A percentile compares a stretch with the other conserved stretches of the same genome.
Conservation (phyloP, 2,113 vertebrate genomes). For the Heloderma charlesbogerti region DNA sequence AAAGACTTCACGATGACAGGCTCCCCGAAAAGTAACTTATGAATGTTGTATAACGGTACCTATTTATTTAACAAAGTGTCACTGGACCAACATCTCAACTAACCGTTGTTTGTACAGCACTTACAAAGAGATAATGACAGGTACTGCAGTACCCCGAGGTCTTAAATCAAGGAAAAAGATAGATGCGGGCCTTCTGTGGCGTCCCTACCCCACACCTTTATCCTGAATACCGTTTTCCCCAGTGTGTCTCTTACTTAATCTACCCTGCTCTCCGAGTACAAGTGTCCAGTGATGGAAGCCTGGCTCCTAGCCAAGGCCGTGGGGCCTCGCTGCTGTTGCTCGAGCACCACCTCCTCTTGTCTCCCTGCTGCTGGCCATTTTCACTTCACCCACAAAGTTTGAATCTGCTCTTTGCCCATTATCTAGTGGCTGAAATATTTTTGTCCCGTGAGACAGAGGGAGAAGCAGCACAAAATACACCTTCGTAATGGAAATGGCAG, state of each 20-base stretch:
- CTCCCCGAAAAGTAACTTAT: constrained; percentile 34
- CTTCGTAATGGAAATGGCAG: too few relatives aligned
- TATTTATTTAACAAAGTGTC: constrained; percentile 76
- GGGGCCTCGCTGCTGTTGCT: neutral
- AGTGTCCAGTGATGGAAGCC: neutral
- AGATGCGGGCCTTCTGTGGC: neutral
- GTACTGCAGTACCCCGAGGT: constrained; percentile 65
- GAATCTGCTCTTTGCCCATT: neutral
- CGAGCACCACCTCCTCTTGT: accelerated
- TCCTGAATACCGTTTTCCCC: neutral
- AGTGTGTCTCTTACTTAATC: too few relatives aligned
- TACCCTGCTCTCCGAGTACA: neutral
- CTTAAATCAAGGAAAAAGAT: constrained; percentile 22
- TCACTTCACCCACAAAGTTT: neutral
- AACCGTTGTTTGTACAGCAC: neutral
- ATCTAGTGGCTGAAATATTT: neutral
- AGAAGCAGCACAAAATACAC: neutral
- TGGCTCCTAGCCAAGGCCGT: neutral
- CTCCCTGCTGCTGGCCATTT: neutral
- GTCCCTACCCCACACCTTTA: accelerated
- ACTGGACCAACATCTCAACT: constrained; percentile 5
- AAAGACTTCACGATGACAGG: constrained; percentile 49
- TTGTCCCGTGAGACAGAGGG: neutral
- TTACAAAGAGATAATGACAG: constrained; percentile 67
- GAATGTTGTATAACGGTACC: constrained; percentile 33